These are phyloP conservation scores for Sinocyclocheilus anshuiensis DNA, from an alignment of 2,113 vertebrate species.

Conservation along the genomic window DNA sequence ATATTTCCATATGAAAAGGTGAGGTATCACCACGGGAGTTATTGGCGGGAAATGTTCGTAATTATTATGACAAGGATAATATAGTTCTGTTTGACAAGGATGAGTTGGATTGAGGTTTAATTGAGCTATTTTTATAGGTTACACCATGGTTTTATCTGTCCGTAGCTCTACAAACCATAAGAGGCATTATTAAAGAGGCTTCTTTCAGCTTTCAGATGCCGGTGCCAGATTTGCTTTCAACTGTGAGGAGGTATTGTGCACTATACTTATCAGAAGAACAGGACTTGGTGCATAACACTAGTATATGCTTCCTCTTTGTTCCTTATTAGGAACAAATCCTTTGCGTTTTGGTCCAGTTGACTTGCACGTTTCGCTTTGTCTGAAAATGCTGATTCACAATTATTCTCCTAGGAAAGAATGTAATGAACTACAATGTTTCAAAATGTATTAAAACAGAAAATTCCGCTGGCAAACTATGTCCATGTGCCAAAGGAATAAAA, in stretches of 20 bases:
- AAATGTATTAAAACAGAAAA: neutral
- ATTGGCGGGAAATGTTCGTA: conserved; percentile 66
- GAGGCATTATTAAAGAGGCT: conserved; percentile 47
- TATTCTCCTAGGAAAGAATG: neutral
- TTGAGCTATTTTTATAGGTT: conserved; percentile 60
- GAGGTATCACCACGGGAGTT: conserved; percentile 61
- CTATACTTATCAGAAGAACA: conserved; percentile 1
- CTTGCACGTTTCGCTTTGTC: neutral
- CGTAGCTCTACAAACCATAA: conserved; percentile 4
- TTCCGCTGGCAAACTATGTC: neutral
- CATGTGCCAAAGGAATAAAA: neutral
- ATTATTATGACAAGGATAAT: conserved; percentile 70
- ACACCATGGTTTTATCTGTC: neutral
- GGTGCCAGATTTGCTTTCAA: neutral
- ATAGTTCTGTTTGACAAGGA: conserved; percentile 63
- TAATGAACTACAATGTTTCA: neutral
- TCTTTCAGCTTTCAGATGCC: conserved; percentile 15
- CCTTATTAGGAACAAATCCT: neutral
- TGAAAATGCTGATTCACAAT: neutral
- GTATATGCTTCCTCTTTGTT: neutral
- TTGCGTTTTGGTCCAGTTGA: neutral
- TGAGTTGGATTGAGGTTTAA: conserved; percentile 65
- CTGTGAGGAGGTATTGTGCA: conserved; percentile 16
- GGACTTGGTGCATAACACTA: neutral
- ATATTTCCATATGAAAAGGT: conserved; percentile 76